Evolutionary conservation across 2,113 vertebrate genomes (phyloP).

Genomic region (Etheostoma spectabile): DNA sequence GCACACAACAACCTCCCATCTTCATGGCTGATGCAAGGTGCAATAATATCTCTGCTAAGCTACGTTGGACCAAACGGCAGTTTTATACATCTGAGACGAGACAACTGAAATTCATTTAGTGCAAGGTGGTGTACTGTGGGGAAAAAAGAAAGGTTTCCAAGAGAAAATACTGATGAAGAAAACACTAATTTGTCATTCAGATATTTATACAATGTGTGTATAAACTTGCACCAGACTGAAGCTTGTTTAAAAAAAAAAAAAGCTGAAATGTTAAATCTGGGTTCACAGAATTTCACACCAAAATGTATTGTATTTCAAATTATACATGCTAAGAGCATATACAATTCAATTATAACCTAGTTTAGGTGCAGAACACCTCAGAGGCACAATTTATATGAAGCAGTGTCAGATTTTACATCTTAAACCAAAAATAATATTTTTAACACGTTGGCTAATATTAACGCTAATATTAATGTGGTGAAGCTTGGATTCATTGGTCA

Average conservation of each 20-base stretch:
- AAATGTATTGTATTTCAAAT: neutral
- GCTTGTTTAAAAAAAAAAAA: slow-evolving; percentile 21
- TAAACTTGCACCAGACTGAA: neutral
- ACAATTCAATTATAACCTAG: neutral
- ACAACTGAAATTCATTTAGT: neutral
- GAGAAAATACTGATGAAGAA: neutral
- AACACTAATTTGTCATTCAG: neutral
- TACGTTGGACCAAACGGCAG: neutral
- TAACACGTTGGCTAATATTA: neutral
- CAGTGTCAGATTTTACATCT: neutral
- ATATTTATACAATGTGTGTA: neutral
- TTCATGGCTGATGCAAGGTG: slow-evolving; percentile 38
- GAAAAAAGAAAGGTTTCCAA: neutral
- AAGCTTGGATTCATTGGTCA: neutral
- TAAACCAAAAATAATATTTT: neutral
- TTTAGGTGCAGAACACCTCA: neutral
- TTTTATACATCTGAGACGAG: slow-evolving; percentile 8
- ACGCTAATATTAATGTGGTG: too few species aligned
- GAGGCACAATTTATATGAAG: neutral
- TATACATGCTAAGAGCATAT: neutral
- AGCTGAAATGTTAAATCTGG: neutral
- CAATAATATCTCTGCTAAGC: slow-evolving; percentile 24
- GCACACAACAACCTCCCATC: slow-evolving; percentile 33
- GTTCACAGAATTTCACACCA: neutral
- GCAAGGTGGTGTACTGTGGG: neutral